Evolutionary conservation across 1,140 invertebrate genomes (phyloP).

Genomic region (Cydia splendana): DNA sequence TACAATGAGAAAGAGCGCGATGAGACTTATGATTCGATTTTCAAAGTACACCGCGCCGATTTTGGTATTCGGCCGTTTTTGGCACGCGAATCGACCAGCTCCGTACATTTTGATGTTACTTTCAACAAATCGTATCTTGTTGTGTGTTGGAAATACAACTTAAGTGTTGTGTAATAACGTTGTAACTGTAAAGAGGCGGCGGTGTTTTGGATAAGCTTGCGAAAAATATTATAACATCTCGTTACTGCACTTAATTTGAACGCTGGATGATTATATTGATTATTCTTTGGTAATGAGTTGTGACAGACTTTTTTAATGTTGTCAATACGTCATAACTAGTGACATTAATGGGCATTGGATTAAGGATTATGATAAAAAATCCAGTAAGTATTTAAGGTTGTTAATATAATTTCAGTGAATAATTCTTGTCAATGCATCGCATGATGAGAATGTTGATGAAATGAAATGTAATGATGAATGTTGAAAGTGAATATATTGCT

Average conservation of each 20-base stretch:
- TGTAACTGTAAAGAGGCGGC: neutral
- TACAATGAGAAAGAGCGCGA: neutral
- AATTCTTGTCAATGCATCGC: too few relatives aligned
- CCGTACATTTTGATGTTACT: neutral
- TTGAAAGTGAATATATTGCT: too few relatives aligned
- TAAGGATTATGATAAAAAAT: neutral
- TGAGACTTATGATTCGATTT: neutral
- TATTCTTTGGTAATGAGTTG: conserved; percentile 17
- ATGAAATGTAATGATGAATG: too few relatives aligned
- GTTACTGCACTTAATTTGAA: neutral
- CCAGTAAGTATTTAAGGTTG: neutral
- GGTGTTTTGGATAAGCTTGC: neutral
- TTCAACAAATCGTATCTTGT: neutral
- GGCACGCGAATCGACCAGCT: neutral
- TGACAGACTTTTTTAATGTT: neutral
- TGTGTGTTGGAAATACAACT: neutral
- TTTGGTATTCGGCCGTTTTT: conserved; percentile 6
- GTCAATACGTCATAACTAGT: neutral
- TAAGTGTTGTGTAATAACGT: neutral
- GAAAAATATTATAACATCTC: neutral
- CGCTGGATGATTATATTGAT: neutral
- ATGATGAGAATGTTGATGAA: too few relatives aligned
- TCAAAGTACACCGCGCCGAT: neutral
- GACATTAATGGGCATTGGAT: neutral
- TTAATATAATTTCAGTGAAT: too few relatives aligned